Base-by-base conservation (phyloP, 2,113 vertebrate species). In the Notiomystis cincta region DNA sequence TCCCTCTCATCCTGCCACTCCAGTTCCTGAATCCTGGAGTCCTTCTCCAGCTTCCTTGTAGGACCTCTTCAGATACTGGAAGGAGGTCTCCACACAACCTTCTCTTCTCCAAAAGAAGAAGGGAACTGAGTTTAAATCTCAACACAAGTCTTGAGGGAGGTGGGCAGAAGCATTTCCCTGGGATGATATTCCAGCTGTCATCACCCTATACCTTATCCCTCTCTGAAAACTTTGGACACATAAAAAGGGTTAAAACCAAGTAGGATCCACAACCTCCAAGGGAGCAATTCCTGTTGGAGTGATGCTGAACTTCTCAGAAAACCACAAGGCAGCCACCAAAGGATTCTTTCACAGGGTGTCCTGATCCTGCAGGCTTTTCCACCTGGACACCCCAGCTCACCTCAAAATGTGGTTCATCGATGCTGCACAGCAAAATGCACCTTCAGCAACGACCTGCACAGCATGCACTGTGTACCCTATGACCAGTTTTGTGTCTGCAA, bases 381-480 rank as follows among this genome's bases (percentile, higher is more conserved):
- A 28, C 27, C 44, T n/a, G 27, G 27, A 40, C 44, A 66, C 19
- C 17, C 15, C 51, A 47, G 10, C 27, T 67, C 38, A n/a, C 20
- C 20, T 15, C 33, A 30, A 38, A 35, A 19, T 33, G 15, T 0
- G 9, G 18, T 6, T 27, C 33, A 33, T 33, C 1, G 0, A 7
- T 11, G 45, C 54, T 23, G 2, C 45, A 7, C 28, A 31, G 11
- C 17, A 78, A 54, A 67, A 69, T 6, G 13, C 1, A 58, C 53
- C 35, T 45, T 37, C 66, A 81, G 35, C 20, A 71, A 6, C 0
- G 2, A 64, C 27, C 38, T 42, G 15, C 47, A 15, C 27, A 20
- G 9, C 0, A 0, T 2, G 11, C 8, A 21, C 17, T 10, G 4
- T 3, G 7, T 16, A 40, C 47, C 15, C 19, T 13, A 5, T 3